Base-by-base conservation (phyloP, 2,113 vertebrate genomes). In the Corvus moneduloides region DNA sequence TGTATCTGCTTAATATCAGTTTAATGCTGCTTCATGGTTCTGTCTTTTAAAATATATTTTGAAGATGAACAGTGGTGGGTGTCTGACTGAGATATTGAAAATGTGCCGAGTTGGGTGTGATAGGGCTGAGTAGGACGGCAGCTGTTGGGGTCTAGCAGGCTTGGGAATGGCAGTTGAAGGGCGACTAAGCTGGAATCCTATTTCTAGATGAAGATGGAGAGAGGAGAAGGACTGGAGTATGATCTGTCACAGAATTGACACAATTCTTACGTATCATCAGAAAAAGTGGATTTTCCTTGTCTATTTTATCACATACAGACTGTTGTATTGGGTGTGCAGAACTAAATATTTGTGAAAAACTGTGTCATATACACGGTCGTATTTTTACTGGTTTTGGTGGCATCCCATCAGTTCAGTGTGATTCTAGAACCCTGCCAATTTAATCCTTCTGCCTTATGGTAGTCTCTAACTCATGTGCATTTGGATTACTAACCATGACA, bases 31-130 rank as follows among this genome's bases (percentile, higher is more conserved):
- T 72, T 81, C 64, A 26, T 48, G 35, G 6, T 46, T 86, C 8
- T 54, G 16, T 10, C 3, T 43, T 13, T 71, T 35, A 19, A 0
- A 19, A 5, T 33, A 11, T 75, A 0, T 84, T 79, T 77, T 17
- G 24, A 51, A 62, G 37, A 5, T 54, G 5, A 14, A 8, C 3
- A 8, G 16, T 76, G 11, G 26, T 39, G 23, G 1, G 1, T 73
- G 23, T 16, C 74, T 74, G 14, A 22, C 19, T 52, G 63, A 85
- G 28, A 8, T 44, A 37, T 13, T 84, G 62, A 64, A 80, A 78
- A 49, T 49, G 1, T 85, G 12, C n/a, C 0, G 0, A 46, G 15
- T 13, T 64, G 13, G 7, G 2, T 77, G 63, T 15, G 11, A 33
- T 77, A 58, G 37, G 17, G 35, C 32, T 79, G 43, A 83, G 27